phyloP scores from a whole-genome alignment of 2,113 vertebrate genomes.

The Piprites chloris region DNA sequence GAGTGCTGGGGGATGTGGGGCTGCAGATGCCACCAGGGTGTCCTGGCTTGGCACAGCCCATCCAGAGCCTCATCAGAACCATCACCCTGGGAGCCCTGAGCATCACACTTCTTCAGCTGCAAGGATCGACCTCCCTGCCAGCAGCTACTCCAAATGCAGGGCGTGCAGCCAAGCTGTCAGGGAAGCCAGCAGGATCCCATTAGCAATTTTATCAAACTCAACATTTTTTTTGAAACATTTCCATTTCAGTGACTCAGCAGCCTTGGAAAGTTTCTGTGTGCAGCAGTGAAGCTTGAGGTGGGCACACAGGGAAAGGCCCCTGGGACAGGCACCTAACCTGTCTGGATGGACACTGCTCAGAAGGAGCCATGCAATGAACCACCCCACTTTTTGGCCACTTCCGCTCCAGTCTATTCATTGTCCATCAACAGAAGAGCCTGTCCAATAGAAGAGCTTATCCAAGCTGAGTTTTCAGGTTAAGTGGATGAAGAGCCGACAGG shows the following conservation, averaged over 20 bases:
- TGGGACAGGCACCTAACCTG: accelerated
- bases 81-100: neutral
- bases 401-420: neutral
- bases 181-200: neutral
- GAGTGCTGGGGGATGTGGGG: neutral
- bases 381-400: neutral
- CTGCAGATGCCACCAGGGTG: neutral
- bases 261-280: neutral
- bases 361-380: neutral
- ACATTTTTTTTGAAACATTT: neutral
- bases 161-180: neutral
- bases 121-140: neutral
- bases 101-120: neutral
- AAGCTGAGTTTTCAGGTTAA: neutral
- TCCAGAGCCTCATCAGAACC: neutral
- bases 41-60: neutral
- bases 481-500: neutral
- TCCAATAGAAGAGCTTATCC: neutral
- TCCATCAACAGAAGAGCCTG: neutral
- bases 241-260: neutral
- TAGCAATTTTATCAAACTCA: neutral
- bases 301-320: neutral
- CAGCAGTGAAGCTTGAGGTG: neutral
- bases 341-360: accelerated
- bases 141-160: neutral